A percentile compares a stretch with the other conserved stretches of the same genome.
phyloP scores from a whole-genome alignment of 2,888 invertebrate species.

The Quadroppia sp. region DNA sequence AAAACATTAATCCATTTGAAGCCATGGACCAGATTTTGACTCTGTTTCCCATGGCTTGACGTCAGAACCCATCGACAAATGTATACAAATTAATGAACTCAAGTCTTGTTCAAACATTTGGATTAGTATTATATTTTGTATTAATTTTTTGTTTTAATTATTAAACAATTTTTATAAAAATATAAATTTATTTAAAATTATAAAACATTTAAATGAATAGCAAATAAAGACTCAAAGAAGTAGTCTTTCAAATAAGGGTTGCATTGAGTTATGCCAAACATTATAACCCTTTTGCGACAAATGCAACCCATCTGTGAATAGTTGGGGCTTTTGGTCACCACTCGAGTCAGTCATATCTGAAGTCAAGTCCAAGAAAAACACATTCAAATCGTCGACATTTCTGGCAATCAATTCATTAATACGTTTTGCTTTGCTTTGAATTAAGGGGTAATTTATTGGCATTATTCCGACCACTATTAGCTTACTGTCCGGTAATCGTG shows the following conservation, averaged over 20 bases:
- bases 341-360: background rate
- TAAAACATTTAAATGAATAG: too few species aligned
- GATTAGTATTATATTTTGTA: too few species aligned
- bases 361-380: background rate
- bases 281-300: background rate
- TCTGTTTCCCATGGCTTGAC: too few species aligned
- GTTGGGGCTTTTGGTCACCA: background rate
- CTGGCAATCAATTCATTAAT: conserved; percentile 1
- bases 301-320: conserved; percentile 1
- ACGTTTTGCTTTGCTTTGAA: background rate
- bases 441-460: background rate
- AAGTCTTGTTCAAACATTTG: too few species aligned
- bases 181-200: too few species aligned
- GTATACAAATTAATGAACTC: too few species aligned
- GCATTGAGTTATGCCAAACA: background rate
- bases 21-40: too few species aligned
- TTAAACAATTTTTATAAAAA: too few species aligned
- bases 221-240: too few species aligned
- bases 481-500: background rate
- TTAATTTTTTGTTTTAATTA: too few species aligned
- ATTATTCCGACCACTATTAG: background rate
- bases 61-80: too few species aligned
- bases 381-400: background rate
- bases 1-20: too few species aligned
- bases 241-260: conserved; percentile 1